Evolutionary conservation across 2,113 vertebrate genomes (phyloP), one percentile per base, ranked within the genome.

Genomic region (Cyanistes caeruleus): DNA sequence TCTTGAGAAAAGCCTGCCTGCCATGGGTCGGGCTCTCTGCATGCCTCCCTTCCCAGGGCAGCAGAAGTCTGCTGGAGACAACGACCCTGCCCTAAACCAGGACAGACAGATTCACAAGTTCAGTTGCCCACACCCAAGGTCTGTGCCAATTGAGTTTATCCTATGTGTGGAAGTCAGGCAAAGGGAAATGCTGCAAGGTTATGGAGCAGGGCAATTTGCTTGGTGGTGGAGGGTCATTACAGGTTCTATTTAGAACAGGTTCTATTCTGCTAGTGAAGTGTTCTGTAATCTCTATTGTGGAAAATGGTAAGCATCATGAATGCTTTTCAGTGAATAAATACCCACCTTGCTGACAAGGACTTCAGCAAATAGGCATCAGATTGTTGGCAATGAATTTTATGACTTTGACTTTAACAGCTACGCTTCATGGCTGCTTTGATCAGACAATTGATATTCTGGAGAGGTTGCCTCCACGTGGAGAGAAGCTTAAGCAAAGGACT

Each of bases 371-470:
- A 68, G 68, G 35, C 60, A 53, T 53, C 56, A 46, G 69, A 70
- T 83, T 90, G 74, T 43, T 86, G 78, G 79, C 86, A 87, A 56
- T 84, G 79, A 84, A 89, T 95, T 92, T 95, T 94, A 87, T 76
- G 91, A 74, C 90, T 92, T 95, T 92, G 84, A 94, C 95, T 96
- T 96, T 89, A 95, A 90, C 73, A 84, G 60, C 87, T 56, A 49
- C 4, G 52, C 68, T 84, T 92, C 90, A 89, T 67, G 86, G 83
- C 89, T 93, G 94, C 94, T 96, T 96, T 94, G 84, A 96, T 95
- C 80, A 95, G 77, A 84, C 81, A 93, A 97, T 95, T 96, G 94
- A 85, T 97, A 97, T 96, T 95, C 96, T 22, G 9, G 74, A 82
- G 81, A 79, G 74, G 91, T 82, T 94, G 69, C 62, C 41, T 95